Evolutionary conservation across 1,140 invertebrate species (phyloP).

Genomic region (Apolygus lucorum): DNA sequence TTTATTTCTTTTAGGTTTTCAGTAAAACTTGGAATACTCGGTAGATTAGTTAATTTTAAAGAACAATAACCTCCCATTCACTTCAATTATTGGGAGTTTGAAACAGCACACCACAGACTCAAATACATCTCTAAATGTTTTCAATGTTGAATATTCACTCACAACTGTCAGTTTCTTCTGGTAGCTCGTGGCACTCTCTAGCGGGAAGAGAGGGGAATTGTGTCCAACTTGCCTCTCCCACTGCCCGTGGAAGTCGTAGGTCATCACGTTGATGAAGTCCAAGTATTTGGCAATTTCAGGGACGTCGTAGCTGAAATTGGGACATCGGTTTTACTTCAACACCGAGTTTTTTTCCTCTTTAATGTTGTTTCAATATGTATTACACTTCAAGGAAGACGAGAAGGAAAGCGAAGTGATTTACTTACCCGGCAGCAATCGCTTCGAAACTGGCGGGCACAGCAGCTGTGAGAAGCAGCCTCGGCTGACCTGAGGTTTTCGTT

Average conservation of each 20-base stretch:
- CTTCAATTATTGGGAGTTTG: too few species aligned
- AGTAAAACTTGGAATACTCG: too few species aligned
- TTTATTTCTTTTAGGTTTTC: too few species aligned
- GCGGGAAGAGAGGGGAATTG: conserved; percentile 79
- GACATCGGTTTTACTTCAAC: too few species aligned
- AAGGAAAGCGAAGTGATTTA: background rate
- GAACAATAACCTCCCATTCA: too few species aligned
- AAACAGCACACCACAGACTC: too few species aligned
- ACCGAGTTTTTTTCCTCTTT: too few species aligned
- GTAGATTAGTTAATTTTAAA: too few species aligned
- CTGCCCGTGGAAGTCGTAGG: conserved; percentile 89
- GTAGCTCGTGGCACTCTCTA: conserved; percentile 79
- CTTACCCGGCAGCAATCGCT: conserved; percentile 76
- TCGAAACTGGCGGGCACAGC: conserved; percentile 88
- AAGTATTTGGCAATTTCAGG: conserved; percentile 88
- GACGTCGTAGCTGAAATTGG: conserved; percentile 66
- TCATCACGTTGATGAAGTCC: conserved; percentile 92
- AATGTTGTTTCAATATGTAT: too few species aligned
- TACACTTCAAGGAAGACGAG: background rate
- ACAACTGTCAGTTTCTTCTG: conserved; percentile 86
- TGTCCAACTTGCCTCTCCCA: conserved; percentile 89
- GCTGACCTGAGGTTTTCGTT: conserved; percentile 60
- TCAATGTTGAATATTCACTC: too few species aligned
- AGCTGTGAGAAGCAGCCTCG: conserved; percentile 74
- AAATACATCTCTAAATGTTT: too few species aligned